Base-by-base conservation (phyloP, 2,113 vertebrate genomes). In the Noctilio leporinus region DNA sequence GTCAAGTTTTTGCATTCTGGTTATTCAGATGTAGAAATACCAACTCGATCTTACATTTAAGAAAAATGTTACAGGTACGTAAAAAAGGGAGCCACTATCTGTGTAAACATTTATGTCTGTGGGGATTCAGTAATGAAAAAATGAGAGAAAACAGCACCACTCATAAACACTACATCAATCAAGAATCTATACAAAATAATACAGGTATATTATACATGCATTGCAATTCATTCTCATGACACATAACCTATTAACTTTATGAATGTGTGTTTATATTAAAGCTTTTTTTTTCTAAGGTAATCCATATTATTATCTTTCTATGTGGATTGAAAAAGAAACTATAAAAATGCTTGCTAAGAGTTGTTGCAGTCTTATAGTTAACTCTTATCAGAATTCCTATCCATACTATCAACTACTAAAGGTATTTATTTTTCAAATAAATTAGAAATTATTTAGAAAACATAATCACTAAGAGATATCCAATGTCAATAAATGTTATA, bases 1-100 rank as follows among this genome's bases (percentile, higher is more conserved):
- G 80, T 86, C 78, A 96, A 53, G 80, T 49, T 72, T 82, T 85
- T 84, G 51, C 35, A 75, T 78, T 92, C 55, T 88, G 20, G 24
- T 80, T 94, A 35, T 81, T 89, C 73, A 93, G 70, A 67, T 69
- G 64, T 53, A 93, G 76, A 83, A 81, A 76, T 89, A 81, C n/a
- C 55, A 72, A 53, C 24, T 15, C 0, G 2, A 65, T 89, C 47
- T 76, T 73, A 72, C n/a, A 62, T 59, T 72, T 64, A 70, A 45
- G 20, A 90, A 86, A 72, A 89, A 7, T 83, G 70, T 64, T 53
- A 77, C 0, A 64, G 26, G 47, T 43, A 19, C 17, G 35, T 35
- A 76, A 86, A 89, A 24, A 64, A 4, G 16, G 43, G 90, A 80
- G 59, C 28, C 30, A 43, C 19, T 55, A 83, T 38, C 9, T 86